Conservation (phyloP, 2,797 vertebrate genomes). For the Stomatorhinus walkeri region DNA sequence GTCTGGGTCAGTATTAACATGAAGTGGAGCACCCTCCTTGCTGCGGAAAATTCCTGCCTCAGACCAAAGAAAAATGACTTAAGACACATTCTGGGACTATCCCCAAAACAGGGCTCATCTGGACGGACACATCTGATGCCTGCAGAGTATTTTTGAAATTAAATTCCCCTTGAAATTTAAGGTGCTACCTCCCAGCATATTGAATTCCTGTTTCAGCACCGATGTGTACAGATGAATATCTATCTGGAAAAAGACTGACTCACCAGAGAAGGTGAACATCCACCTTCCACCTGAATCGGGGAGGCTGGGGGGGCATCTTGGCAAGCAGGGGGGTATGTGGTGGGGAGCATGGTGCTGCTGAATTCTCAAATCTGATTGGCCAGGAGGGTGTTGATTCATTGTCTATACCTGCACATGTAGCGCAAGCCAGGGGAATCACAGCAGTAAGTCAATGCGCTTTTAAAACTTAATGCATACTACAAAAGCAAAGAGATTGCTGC, state of each 20-base stretch:
- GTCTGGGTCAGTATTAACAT: background rate
- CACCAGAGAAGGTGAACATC: background rate
- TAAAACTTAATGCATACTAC: background rate
- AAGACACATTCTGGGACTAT: background rate
- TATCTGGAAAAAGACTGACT: background rate
- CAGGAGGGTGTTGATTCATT: background rate
- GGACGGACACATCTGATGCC: background rate
- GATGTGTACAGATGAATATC: background rate
- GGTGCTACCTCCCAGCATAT: background rate
- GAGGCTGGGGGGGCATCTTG: background rate
- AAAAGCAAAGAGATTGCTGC: background rate
- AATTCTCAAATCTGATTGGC: background rate
- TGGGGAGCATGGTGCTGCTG: background rate
- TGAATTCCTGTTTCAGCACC: background rate
- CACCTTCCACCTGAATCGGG: background rate
- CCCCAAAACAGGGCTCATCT: background rate
- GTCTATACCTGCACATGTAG: background rate
- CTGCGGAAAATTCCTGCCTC: background rate
- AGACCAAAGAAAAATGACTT: background rate
- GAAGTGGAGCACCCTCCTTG: background rate
- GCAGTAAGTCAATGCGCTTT: background rate
- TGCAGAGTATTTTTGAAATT: background rate
- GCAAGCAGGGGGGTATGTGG: background rate
- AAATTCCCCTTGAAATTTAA: background rate
- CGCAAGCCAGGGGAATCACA: background rate